Evolutionary conservation across 1,140 invertebrate species (phyloP), one percentile per base, ranked within the genome.

Genomic region (Scaptodrosophila lebanonensis): DNA sequence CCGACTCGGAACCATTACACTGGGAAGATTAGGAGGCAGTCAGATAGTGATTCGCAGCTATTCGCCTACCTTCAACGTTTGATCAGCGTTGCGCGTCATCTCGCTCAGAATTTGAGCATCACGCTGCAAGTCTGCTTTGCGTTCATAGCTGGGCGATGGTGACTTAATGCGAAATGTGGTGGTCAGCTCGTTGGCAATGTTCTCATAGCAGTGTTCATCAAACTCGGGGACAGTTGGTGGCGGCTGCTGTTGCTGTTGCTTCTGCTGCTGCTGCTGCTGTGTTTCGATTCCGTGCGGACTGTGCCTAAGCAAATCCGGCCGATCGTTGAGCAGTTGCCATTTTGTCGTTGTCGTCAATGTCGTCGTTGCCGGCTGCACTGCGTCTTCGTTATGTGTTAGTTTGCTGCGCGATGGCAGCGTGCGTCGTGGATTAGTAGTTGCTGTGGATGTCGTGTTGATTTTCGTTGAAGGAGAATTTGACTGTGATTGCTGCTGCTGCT

Each of bases 61-160:
- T 29, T 9, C n/a, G 27, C 35, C 22, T 30, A 86, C 85, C 68
- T 83, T 86, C 83, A 87, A 48, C 63, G 85, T 84, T 44, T 85
- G 75, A 70, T 87, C 83, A 65, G 85, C 85, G 47, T 75, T 82
- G 22, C 83, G 64, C 3, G 76, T 86, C 85, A 87, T 85, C 65
- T 87, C 85, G 54, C 65, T 85, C 11, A 86, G 66, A 17, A 87
- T 84, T 35, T 69, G 83, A 0, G 67, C 83, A 54, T 87, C 85
- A 8, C 85, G 66, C 29, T 83, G 64, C 54, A 86, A 53, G 45
- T 86, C 85, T 11, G 33, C 27, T 52, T 85, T 84, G 0, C 85
- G 63, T 50, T 84, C 73, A 30, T 86, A 86, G 36, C 57, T 53
- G n/a, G 51, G 52, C 1, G 30, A 40, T 0, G 72, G 63, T 0